phyloP scores from a whole-genome alignment of 2,797 vertebrate species.

The Chelon labrosus region DNA sequence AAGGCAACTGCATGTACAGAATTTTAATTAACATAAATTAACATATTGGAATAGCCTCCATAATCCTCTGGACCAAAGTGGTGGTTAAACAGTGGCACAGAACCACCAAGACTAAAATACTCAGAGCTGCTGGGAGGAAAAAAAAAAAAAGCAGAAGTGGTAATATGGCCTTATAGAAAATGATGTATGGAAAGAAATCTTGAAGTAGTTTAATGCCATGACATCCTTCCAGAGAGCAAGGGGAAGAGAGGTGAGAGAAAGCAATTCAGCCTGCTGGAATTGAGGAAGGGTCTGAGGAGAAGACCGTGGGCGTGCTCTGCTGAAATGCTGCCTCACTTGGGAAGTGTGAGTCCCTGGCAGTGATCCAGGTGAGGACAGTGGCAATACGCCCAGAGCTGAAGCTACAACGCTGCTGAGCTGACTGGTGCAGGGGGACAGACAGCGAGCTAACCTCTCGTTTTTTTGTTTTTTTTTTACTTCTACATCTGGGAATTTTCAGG shows the following conservation, averaged over 20 bases:
- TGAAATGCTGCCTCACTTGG: constrained; percentile 41
- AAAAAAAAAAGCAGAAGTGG: neutral
- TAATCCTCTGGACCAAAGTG: constrained; percentile 44
- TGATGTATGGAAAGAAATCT: constrained; percentile 44
- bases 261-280: constrained; percentile 44
- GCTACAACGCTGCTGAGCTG: constrained; percentile 18
- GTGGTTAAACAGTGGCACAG: constrained; percentile 19
- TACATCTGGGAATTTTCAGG: neutral
- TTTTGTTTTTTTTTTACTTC: constrained; percentile 31
- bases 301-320: constrained; percentile 18
- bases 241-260: constrained; percentile 40
- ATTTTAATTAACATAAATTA: constrained; percentile 62
- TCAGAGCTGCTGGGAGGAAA: constrained; percentile 3
- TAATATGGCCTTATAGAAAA: constrained; percentile 38
- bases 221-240: constrained; percentile 28
- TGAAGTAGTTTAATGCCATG: constrained; percentile 42
- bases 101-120: constrained; percentile 13
- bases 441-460: constrained; percentile 1
- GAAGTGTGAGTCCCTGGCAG: constrained; percentile 49
- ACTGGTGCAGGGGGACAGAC: constrained; percentile 28
- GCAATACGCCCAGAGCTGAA: constrained; percentile 29
- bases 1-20: constrained; percentile 29
- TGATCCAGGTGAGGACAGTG: constrained; percentile 50
- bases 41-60: constrained; percentile 45
- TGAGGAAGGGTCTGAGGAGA: constrained; percentile 39